phyloP scores from a whole-genome alignment of 2,113 vertebrate species.

The Phrynosoma blainvillii region DNA sequence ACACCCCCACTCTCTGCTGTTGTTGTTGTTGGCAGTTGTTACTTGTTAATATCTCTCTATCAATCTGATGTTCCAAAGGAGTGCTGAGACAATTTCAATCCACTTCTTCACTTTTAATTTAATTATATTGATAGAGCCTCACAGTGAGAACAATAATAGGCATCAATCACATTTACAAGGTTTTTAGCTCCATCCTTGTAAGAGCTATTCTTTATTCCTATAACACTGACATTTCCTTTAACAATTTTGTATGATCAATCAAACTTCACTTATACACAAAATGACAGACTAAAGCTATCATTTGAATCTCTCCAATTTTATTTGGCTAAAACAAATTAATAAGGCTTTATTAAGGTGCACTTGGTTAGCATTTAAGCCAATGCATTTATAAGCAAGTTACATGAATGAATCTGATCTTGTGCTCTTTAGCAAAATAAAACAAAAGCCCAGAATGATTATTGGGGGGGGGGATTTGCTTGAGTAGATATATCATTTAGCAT shows the following conservation, averaged over 20 bases:
- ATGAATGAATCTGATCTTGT: background rate
- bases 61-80: conserved; percentile 43
- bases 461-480: background rate
- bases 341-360: background rate
- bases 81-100: conserved; percentile 43
- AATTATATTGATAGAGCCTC: conserved; percentile 48
- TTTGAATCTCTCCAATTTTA: conserved; percentile 33
- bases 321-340: conserved; percentile 19
- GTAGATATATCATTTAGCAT: background rate
- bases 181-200: conserved; percentile 35
- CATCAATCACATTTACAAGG: conserved; percentile 49
- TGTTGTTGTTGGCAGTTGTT: conserved; percentile 6
- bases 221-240: conserved; percentile 32
- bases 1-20: background rate
- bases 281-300: background rate
- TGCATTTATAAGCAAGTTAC: conserved; percentile 5
- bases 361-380: background rate
- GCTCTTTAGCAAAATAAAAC: background rate
- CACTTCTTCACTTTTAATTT: conserved; percentile 59
- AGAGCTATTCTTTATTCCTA: background rate
- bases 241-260: conserved; percentile 42
- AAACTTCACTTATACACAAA: conserved; percentile 24
- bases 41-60: background rate
- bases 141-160: conserved; percentile 32
- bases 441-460: background rate